Percentiles rank a stretch among this genome's conserved stretches.
Conservation (phyloP, 1,140 invertebrate species). For the Leptinotarsa texana region DNA sequence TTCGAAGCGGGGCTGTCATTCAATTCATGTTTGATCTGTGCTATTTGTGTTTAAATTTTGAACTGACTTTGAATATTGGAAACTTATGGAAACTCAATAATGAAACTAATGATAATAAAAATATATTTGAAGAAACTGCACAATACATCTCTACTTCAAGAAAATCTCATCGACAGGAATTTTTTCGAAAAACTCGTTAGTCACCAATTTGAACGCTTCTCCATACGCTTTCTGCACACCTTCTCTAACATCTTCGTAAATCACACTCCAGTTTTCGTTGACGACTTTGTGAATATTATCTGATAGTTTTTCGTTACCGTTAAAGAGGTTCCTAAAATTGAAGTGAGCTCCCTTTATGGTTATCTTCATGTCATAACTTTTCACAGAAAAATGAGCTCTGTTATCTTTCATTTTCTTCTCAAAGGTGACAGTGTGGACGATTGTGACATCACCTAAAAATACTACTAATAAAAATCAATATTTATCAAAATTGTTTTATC, state of each 20-base stretch:
- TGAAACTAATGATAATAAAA: too few relatives aligned
- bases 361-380: not conserved
- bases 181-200: slow-evolving; percentile 24
- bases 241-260: slow-evolving; percentile 54
- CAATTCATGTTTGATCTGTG: too few relatives aligned
- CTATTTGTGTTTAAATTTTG: too few relatives aligned
- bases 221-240: slow-evolving; percentile 17
- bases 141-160: not conserved
- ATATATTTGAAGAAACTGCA: too few relatives aligned
- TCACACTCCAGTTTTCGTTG: slow-evolving; percentile 56
- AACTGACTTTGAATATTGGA: too few relatives aligned
- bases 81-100: too few relatives aligned
- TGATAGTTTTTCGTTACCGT: slow-evolving; percentile 55
- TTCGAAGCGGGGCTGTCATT: too few relatives aligned
- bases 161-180: slow-evolving; percentile 36
- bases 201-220: slow-evolving; percentile 11
- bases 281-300: slow-evolving; percentile 55
- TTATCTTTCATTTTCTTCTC: slow-evolving; percentile 29
- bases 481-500: too few relatives aligned
- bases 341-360: slow-evolving; percentile 24
- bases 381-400: slow-evolving; percentile 28
- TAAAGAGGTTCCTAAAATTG: slow-evolving; percentile 57
- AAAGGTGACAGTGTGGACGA: slow-evolving; percentile 8
- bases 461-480: too few relatives aligned
- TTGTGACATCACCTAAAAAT: too few relatives aligned